Percentiles rank a stretch among this genome's conserved stretches.
Conservation (phyloP, 2,888 invertebrate species). For the Diarsia brunnea region DNA sequence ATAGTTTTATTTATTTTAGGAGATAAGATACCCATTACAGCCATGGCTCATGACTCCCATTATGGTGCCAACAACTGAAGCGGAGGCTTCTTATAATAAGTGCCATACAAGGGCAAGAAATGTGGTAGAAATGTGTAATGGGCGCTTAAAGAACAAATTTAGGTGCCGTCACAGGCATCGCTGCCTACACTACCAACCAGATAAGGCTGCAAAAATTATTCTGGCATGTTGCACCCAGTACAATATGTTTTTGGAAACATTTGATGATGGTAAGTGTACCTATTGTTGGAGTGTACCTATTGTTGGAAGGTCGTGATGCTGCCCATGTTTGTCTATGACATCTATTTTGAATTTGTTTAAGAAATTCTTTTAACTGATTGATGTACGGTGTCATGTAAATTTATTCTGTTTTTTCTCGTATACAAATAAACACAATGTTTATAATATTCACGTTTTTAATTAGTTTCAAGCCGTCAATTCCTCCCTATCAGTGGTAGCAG, state of each 20-base stretch:
- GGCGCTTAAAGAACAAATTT: not conserved
- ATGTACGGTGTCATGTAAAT: too few relatives aligned
- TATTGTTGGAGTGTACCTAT: too few relatives aligned
- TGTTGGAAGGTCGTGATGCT: too few relatives aligned
- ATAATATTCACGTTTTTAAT: too few relatives aligned
- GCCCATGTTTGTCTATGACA: too few relatives aligned
- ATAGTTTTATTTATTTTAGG: not conserved
- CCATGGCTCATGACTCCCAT: constrained; percentile 21
- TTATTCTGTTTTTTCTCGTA: too few relatives aligned
- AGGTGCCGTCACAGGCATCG: constrained; percentile 2
- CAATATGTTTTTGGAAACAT: constrained; percentile 11
- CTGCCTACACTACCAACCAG: not conserved
- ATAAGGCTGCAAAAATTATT: constrained; percentile 2
- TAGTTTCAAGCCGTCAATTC: too few relatives aligned
- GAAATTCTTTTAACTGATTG: too few relatives aligned
- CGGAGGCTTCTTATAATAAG: not conserved
- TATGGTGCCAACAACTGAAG: not conserved
- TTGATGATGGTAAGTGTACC: not conserved
- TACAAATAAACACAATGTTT: too few relatives aligned
- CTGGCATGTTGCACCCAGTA: constrained; percentile 8
- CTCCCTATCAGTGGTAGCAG: too few relatives aligned
- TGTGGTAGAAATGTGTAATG: not conserved
- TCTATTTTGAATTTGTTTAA: too few relatives aligned
- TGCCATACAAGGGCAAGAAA: not conserved
- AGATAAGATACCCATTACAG: constrained; percentile 9